Conservation (phyloP, 2,888 invertebrate genomes). For the Sphaerophoria rueppellii region DNA sequence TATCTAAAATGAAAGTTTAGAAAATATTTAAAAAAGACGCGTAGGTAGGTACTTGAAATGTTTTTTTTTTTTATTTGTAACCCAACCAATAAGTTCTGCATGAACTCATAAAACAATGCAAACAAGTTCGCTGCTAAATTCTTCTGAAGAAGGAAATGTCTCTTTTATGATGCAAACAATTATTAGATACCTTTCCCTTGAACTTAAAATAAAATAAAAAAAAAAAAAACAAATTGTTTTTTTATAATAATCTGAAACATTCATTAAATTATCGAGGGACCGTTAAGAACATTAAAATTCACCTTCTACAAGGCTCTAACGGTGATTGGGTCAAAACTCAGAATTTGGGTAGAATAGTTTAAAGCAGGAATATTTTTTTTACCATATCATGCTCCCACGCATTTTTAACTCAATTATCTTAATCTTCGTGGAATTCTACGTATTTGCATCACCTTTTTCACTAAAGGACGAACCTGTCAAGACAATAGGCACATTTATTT, state of each 20-base stretch:
- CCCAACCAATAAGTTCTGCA: no score
- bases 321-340: not conserved
- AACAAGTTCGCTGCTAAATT: not conserved
- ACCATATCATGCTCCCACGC: conserved; percentile 51
- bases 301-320: not conserved
- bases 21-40: no score
- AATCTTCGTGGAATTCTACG: not conserved
- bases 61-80: no score
- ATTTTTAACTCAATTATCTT: conserved; percentile 48
- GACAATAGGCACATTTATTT: conserved; percentile 13
- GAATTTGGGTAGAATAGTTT: not conserved
- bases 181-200: no score
- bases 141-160: not conserved
- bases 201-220: no score
- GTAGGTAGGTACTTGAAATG: no score
- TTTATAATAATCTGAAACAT: no score
- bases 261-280: no score
- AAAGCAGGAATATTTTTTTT: conserved; percentile 3
- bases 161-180: not conserved
- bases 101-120: not conserved
- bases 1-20: no score
- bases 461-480: conserved; percentile 27
- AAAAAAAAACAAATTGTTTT: not conserved
- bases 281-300: not conserved
- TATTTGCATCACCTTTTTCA: conserved; percentile 44